Conservation (phyloP, 2,113 vertebrate genomes). For the Antigone vipio region DNA sequence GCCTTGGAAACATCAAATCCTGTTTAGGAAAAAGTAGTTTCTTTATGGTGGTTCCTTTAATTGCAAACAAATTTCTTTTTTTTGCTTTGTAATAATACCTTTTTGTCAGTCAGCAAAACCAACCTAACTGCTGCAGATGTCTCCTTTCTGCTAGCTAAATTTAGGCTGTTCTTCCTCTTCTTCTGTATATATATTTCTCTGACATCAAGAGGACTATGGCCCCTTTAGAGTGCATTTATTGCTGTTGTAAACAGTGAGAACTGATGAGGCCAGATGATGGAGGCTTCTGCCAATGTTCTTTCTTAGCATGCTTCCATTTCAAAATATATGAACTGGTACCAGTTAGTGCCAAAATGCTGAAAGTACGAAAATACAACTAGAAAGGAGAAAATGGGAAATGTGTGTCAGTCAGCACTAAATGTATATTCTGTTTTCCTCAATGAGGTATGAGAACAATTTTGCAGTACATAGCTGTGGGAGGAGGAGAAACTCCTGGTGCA, state of each 20-base stretch:
- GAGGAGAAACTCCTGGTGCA: not conserved
- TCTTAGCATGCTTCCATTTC: not conserved
- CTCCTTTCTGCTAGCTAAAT: conserved; percentile 30
- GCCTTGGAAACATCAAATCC: not conserved
- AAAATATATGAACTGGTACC: not conserved
- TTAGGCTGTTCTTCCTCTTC: conserved; percentile 18
- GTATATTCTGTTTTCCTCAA: not conserved
- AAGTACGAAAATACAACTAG: not conserved
- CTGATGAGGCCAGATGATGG: not conserved
- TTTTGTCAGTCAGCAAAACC: conserved; percentile 19
- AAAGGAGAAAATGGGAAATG: not conserved
- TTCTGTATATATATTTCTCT: not conserved
- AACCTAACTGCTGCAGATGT: not conserved
- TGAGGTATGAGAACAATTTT: not conserved
- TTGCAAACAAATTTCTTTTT: not conserved
- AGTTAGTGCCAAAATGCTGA: not conserved
- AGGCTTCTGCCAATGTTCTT: not conserved
- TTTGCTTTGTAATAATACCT: not conserved
- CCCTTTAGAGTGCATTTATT: conserved; percentile 23
- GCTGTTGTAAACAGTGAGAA: conserved; percentile 37
- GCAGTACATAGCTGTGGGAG: not conserved
- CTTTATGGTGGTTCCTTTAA: not conserved
- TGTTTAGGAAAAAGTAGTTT: not conserved
- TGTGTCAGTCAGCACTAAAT: not conserved
- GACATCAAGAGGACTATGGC: not conserved